Evolutionary conservation across 2,888 invertebrate species (phyloP), one percentile per base, ranked within the genome.

Genomic region (Hirudinaria manillensis): DNA sequence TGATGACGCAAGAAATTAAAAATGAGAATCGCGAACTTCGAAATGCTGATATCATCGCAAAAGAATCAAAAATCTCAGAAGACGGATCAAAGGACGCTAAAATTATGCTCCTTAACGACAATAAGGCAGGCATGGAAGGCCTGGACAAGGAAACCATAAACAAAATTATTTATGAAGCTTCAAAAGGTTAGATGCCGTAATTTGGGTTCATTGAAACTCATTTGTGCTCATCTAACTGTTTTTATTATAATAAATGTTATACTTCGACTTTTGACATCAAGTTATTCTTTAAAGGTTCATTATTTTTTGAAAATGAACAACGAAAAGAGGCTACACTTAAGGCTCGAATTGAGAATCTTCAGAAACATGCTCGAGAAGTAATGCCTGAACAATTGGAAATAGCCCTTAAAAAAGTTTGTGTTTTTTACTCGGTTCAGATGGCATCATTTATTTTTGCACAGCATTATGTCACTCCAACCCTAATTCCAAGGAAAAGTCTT

Each of bases 261-360:
- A 16, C n/a, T 10, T 19, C 16, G 67, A 21, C 21, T n/a, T 65
- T 68, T 70, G 24, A 45, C 45, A 45, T 1, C 16, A 45, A 45
- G 45, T 45, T 61, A 29, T 38, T 29, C 16, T 72, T 29, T 32
- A n/a, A 83, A 83, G 88, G 88, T 0, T 88, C 88, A 7, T 86
- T 86, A 75, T 89, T 86, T 82, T 88, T 86, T 80, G 84, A 85
- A 74, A 87, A 88, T 82, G 87, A 88, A 80, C 83, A 80, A 84
- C 87, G 81, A 82, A 85, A 86, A 78, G 87, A 88, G 78, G 82
- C 86, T 77, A 83, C 86, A 76, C 83, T 89, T 71, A 84, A 87
- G 65, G 81, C 80, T 76, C 85, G 85, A 78, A 85, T 88, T 38
- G 79, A 80, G 29, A 83, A 85, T 53, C 84, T 87, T 78, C 80